These are phyloP conservation scores for Lydus trimaculatus DNA, from an alignment of 2,888 invertebrate species.

Conservation along the genomic window DNA sequence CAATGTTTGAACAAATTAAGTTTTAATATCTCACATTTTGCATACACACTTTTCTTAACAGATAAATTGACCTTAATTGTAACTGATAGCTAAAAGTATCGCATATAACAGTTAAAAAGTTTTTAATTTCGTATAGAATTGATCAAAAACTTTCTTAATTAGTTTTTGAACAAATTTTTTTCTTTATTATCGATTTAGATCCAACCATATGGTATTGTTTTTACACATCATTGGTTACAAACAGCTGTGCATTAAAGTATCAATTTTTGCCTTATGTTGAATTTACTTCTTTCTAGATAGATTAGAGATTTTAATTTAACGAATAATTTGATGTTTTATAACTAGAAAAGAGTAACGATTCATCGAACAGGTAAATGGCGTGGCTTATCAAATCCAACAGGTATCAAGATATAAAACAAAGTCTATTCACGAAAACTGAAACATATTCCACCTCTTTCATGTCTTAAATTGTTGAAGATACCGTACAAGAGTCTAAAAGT, in stretches of 20 bases:
- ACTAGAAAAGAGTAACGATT: not conserved
- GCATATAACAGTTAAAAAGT: not conserved
- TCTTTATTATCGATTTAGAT: conserved; percentile 29
- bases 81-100: not conserved
- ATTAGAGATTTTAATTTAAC: not conserved
- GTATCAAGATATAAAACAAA: conserved; percentile 40
- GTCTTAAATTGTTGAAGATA: conserved; percentile 35
- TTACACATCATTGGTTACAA: conserved; percentile 34
- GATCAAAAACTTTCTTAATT: conserved; percentile 38
- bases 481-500: conserved; percentile 36
- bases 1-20: conserved; percentile 36
- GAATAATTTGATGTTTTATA: not conserved
- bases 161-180: conserved; percentile 46
- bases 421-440: conserved; percentile 22
- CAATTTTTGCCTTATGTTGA: conserved; percentile 23
- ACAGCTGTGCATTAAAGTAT: conserved; percentile 40
- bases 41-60: conserved; percentile 26
- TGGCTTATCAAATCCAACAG: conserved; percentile 33
- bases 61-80: not conserved
- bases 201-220: conserved; percentile 43
- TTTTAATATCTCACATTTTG: conserved; percentile 32
- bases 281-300: too few relatives aligned
- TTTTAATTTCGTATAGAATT: not conserved
- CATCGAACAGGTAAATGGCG: conserved; percentile 29
- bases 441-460: conserved; percentile 46